These are phyloP conservation scores for Microplitis deprimator DNA, from an alignment of 2,888 invertebrate genomes.

Conservation along the genomic window DNA sequence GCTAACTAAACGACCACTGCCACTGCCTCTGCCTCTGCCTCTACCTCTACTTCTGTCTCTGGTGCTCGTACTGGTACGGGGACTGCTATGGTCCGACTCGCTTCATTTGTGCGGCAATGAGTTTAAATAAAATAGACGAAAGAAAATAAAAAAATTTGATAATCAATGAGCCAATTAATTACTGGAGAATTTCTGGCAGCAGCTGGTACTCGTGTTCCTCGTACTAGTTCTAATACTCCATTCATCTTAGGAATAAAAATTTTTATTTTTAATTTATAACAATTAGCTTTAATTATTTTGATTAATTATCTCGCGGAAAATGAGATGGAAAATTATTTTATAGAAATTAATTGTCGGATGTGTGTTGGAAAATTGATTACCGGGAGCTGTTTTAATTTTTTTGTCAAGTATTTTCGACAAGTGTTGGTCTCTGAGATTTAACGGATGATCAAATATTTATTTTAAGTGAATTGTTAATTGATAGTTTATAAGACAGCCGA, in stretches of 20 bases:
- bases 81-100: background rate
- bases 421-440: no score
- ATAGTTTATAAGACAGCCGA: no score
- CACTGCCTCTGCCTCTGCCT: slow-evolving; percentile 11
- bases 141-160: slow-evolving; percentile 13
- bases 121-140: background rate
- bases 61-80: background rate
- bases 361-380: no score
- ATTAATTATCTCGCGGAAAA: background rate
- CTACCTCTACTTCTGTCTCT: background rate
- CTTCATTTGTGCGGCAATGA: background rate
- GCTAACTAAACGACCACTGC: slow-evolving; percentile 53
- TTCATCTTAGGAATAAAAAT: background rate
- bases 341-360: background rate
- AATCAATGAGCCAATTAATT: slow-evolving; percentile 26
- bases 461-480: no score
- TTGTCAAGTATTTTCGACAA: no score
- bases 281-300: background rate
- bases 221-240: background rate
- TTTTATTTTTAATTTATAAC: background rate
- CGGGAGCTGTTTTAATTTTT: no score
- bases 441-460: no score
- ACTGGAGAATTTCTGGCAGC: slow-evolving; percentile 7
- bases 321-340: background rate
- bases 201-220: slow-evolving; percentile 6